Evolutionary conservation across 2,888 invertebrate species (phyloP).

Genomic region (Fabriciana adippe): DNA sequence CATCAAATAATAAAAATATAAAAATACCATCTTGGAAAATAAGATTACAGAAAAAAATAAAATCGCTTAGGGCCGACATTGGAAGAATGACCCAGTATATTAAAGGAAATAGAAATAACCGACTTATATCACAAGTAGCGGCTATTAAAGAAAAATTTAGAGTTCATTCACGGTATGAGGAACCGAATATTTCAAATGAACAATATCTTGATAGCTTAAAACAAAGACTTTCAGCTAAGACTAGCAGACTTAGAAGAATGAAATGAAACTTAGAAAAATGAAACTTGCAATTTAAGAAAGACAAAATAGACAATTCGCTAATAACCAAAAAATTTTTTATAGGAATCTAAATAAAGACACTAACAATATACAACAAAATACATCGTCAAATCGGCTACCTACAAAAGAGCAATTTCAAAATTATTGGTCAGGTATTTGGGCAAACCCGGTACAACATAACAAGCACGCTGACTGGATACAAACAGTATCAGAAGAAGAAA

Average conservation of each 20-base stretch:
- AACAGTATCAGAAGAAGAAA: too few species aligned
- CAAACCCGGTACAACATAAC: not conserved
- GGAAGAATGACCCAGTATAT: too few species aligned
- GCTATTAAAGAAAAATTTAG: too few species aligned
- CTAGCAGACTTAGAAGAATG: constrained; percentile 3
- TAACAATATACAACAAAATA: not conserved
- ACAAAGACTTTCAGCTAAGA: constrained; percentile 3
- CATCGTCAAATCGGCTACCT: not conserved
- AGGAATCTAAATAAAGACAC: not conserved
- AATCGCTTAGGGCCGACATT: too few species aligned
- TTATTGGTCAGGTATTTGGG: constrained; percentile 8
- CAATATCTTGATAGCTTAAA: not conserved
- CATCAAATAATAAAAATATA: too few species aligned
- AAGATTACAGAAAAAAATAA: too few species aligned
- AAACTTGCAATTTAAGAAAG: not conserved
- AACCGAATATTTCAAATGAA: not conserved
- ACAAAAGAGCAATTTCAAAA: not conserved
- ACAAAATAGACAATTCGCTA: not conserved
- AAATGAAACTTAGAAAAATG: too few species aligned
- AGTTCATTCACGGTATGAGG: too few species aligned
- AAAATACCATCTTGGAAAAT: too few species aligned
- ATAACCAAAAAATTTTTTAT: constrained; percentile 3
- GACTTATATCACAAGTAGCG: too few species aligned
- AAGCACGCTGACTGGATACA: not conserved
- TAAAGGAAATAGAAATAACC: too few species aligned